Evolutionary conservation across 2,113 vertebrate genomes (phyloP), one percentile per base, ranked within the genome.

Genomic region (Nymphicus hollandicus): DNA sequence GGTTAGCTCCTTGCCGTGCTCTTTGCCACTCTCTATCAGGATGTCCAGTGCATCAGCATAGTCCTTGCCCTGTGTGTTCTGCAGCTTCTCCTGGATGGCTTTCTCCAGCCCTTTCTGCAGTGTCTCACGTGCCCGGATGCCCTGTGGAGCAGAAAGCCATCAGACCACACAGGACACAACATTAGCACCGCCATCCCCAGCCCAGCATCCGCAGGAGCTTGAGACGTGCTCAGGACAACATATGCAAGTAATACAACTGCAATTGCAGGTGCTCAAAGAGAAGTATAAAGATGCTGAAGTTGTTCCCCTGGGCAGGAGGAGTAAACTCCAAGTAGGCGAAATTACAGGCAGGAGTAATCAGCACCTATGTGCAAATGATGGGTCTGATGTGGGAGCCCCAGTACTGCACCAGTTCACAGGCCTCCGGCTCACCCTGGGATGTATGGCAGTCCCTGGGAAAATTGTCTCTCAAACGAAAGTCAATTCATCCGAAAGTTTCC

Each of bases 61-160:
- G 93, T 99, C 99, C 91, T 99, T 99, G 84, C 98, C 98, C 89
- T 99, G 99, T 0, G 98, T 98, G 55, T 98, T 98, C 97, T 99
- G 98, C 55, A 99, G 98, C 86, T 99, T 99, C 98, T 99, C 99
- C 80, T 98, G 97, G 94, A 99, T 99, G 17, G 99, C 99, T 95
- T 99, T 99, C 84, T 99, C 99, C 70, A 99, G 98, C 72, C 98
- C 98, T 61, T 98, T 99, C 97, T 99, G 99, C 16, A 99, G 97
- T 0, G 95, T 98, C 97, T 99, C 99, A 5, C 99, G 98, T 1
- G 99, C 99, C 52, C 98, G 98, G 89, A 99, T 99, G 29, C 99
- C 99, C 99, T 99, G 94, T 1, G 80, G 49, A 64, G 33, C 61
- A 7, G 37, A 28, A 70, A 60, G 2, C 1, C 13, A 3, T 88